Percentiles rank a stretch among this genome's conserved stretches.
Conservation (phyloP, 2,113 vertebrate species). For the Gymnorhina tibicen region DNA sequence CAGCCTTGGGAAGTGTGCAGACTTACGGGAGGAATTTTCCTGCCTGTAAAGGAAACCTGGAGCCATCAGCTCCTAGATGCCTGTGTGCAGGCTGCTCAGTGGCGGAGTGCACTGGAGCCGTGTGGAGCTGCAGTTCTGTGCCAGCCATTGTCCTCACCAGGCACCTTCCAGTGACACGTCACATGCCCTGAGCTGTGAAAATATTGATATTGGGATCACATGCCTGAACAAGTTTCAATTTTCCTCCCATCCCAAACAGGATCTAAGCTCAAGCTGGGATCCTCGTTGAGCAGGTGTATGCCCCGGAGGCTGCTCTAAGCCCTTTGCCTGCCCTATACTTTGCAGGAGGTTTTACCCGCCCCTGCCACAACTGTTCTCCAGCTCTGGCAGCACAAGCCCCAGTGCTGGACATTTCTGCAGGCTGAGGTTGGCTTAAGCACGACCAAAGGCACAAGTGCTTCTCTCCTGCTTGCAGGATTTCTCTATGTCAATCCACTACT, state of each 20-base stretch:
- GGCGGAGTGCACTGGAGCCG: fast-evolving
- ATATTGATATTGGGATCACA: constrained; percentile 37
- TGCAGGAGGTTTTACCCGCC: not conserved
- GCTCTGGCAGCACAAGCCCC: not conserved
- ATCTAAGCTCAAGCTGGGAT: not conserved
- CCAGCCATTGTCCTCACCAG: constrained; percentile 11
- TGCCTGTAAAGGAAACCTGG: not conserved
- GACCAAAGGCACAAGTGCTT: not conserved
- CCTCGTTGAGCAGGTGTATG: not conserved
- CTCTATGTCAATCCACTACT: not conserved
- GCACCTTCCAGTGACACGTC: not conserved
- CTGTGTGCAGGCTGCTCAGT: not conserved
- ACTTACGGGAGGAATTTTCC: not conserved
- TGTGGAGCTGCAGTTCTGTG: not conserved
- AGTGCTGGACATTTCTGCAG: not conserved
- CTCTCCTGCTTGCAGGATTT: not conserved
- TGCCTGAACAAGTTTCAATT: not conserved
- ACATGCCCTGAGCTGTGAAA: constrained; percentile 24
- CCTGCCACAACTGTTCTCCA: not conserved
- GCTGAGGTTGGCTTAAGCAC: not conserved
- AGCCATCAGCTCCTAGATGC: not conserved
- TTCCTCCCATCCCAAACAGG: not conserved
- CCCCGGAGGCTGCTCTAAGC: not conserved
- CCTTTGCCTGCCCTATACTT: not conserved
- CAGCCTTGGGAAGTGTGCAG: not conserved